Conservation (phyloP, 2,888 invertebrate species). For the Eustalomyia histrio region DNA sequence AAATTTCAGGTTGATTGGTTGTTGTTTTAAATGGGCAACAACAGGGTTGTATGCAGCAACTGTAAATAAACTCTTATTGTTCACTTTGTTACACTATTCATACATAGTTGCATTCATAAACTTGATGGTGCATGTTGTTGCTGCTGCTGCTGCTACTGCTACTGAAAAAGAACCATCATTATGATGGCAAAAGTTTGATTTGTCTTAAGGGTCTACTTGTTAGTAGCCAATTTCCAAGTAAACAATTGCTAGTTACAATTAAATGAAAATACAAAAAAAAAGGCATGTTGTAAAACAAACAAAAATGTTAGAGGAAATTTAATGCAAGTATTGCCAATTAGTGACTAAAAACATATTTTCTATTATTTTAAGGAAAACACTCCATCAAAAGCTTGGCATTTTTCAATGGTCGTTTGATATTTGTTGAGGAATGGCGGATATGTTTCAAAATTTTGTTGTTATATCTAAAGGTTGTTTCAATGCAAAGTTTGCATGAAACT, state of each 20-base stretch:
- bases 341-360: conserved; percentile 42
- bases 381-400: conserved; percentile 22
- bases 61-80: conserved; percentile 58
- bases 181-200: conserved; percentile 63
- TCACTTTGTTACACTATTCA: conserved; percentile 46
- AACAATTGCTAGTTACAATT: conserved; percentile 40
- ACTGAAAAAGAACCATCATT: conserved; percentile 15
- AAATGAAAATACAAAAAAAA: conserved; percentile 29
- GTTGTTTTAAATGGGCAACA: conserved; percentile 21
- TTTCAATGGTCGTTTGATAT: conserved; percentile 18
- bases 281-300: not conserved
- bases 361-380: conserved; percentile 28
- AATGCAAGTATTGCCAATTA: conserved; percentile 60
- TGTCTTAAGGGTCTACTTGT: conserved; percentile 65
- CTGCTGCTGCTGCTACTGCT: no score
- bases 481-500: not conserved
- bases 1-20: conserved; percentile 61
- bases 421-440: not conserved
- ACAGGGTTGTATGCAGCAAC: conserved; percentile 37
- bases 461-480: not conserved
- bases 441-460: not conserved
- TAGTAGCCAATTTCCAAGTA: conserved; percentile 60
- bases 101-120: conserved; percentile 33
- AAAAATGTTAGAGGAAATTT: conserved; percentile 43
- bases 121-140: conserved; percentile 23